Evolutionary conservation across 1,140 invertebrate species (phyloP), one percentile per base, ranked within the genome.

Genomic region (Manduca sexta): DNA sequence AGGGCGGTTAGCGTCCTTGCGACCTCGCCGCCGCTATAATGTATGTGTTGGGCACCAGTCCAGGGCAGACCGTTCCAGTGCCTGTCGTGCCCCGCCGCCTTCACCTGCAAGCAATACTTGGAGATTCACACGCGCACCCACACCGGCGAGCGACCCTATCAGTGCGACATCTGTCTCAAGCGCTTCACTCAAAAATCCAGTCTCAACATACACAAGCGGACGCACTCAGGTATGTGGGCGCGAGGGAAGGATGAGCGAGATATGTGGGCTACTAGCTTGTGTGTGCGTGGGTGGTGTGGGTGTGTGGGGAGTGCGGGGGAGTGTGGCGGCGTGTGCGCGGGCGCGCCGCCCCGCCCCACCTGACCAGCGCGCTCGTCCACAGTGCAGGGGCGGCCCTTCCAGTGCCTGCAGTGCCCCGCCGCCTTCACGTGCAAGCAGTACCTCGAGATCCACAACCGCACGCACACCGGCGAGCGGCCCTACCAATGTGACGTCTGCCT

Each of bases 101-200:
- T 91, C 78, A 91, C 90, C 67, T 89, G 91, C 68, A 92, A 92
- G 80, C 90, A 90, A 65, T 91, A 92, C 73, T 84, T 91, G 58
- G 89, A 93, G 88, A 92, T 93, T 61, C 92, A 94, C 85, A 92
- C 92, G 87, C 87, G 92, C 75, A 93, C 92, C 41, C 92, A 93
- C 83, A 92, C 91, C 45, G 92, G 92, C 52, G 91, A 93, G 76
- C 84, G 91, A 30, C 71, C 92, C 88, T 87, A 92, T 91, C 88
- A 89, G 83, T 93, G 93, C 77, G 89, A 90, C 67, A 86, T 90
- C 62, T 91, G 90, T 74, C 87, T 91, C 59, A 91, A 91, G 70
- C 86, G 89, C 77, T 92, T 91, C 83, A 91, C 90, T 39, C 90
- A 91, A 72, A 92, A 92, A 73, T 91, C 90, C 53, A 91, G 89